These are phyloP conservation scores for Knipowitschia caucasica DNA, from an alignment of 2,797 vertebrate genomes.

Conservation along the genomic window DNA sequence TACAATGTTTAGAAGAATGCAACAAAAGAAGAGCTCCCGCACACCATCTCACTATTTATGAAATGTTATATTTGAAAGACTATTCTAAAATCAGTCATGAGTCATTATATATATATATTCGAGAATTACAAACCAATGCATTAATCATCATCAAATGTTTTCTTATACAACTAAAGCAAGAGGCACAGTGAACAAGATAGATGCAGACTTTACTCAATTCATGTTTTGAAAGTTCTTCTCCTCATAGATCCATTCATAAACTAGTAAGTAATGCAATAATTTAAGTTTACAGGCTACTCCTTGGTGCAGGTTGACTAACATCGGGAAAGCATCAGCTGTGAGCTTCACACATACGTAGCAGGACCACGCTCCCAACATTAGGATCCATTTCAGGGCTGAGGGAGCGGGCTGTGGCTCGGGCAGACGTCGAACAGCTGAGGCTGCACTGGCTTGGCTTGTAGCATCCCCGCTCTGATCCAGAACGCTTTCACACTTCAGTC, in stretches of 20 bases:
- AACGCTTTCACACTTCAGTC: slow-evolving; percentile 28
- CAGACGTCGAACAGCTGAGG: slow-evolving; percentile 53
- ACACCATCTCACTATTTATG: too few species aligned
- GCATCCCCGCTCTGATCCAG: slow-evolving; percentile 46
- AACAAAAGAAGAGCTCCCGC: too few species aligned
- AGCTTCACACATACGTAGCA: slow-evolving; percentile 12
- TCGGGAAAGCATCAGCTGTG: slow-evolving; percentile 13
- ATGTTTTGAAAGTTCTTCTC: background rate
- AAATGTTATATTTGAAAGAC: too few species aligned
- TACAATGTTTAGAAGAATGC: too few species aligned
- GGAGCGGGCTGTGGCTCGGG: slow-evolving; percentile 37
- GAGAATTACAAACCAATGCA: background rate
- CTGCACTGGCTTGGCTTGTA: slow-evolving; percentile 37
- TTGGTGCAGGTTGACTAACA: slow-evolving; percentile 19
- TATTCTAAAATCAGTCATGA: too few species aligned
- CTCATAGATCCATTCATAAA: background rate
- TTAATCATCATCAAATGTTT: too few species aligned
- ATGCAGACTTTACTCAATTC: background rate
- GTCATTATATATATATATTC: too few species aligned
- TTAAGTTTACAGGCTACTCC: too few species aligned
- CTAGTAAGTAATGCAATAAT: background rate
- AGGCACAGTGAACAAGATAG: too few species aligned
- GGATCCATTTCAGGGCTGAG: slow-evolving; percentile 50
- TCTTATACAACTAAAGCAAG: too few species aligned
- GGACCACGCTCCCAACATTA: slow-evolving; percentile 34